Conservation (phyloP, 1,140 invertebrate species). For the Rhagoletis zephyria region DNA sequence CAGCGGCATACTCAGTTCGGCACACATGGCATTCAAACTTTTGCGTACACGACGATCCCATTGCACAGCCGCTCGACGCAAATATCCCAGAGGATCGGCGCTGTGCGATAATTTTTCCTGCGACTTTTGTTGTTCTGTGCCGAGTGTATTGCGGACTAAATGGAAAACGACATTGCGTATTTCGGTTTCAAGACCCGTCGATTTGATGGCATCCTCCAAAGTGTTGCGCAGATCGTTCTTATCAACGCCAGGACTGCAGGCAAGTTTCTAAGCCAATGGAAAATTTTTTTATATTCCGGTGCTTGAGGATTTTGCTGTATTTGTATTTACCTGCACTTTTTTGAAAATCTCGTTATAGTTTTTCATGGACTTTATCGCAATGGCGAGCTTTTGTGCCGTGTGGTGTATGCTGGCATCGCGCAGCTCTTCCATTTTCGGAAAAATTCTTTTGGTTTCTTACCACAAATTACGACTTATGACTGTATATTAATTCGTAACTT, state of each 20-base stretch:
- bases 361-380: constrained; percentile 78
- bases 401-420: constrained; percentile 77
- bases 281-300: not conserved
- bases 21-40: constrained; percentile 94
- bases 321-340: constrained; percentile 78
- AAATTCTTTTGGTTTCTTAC: not conserved
- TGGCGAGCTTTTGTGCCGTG: constrained; percentile 78
- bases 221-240: constrained; percentile 85
- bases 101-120: not conserved
- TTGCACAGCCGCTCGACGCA: constrained; percentile 87
- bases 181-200: constrained; percentile 84
- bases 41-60: constrained; percentile 96
- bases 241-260: constrained; percentile 81
- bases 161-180: constrained; percentile 87
- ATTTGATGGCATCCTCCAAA: constrained; percentile 81
- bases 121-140: constrained; percentile 61
- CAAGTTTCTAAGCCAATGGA: constrained; percentile 77
- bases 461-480: not conserved
- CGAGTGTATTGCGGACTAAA: constrained; percentile 77
- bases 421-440: constrained; percentile 74
- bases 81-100: constrained; percentile 77
- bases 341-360: constrained; percentile 79
- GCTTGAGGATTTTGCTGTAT: constrained; percentile 17
- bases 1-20: constrained; percentile 86
- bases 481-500: too few species aligned